A percentile compares a stretch with the other conserved stretches of the same genome.
These are phyloP conservation scores for Noctua janthe DNA, from an alignment of 2,888 invertebrate species.

Conservation along the genomic window DNA sequence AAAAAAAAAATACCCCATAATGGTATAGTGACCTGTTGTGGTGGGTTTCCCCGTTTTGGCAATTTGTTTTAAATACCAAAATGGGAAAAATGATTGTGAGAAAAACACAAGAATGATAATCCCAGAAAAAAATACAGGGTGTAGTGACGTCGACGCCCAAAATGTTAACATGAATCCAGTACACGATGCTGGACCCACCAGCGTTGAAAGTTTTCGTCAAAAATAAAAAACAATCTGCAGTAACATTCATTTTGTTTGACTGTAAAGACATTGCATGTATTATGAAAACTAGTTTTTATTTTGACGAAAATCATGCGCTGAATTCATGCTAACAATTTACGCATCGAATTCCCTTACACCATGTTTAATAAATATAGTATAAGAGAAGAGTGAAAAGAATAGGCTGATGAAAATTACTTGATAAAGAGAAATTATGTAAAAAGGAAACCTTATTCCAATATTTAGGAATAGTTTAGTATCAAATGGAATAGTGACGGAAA, in stretches of 20 bases:
- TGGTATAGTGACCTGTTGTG: background rate
- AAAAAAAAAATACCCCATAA: background rate
- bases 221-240: background rate
- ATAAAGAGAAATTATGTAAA: background rate
- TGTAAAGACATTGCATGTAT: background rate
- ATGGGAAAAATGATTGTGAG: background rate
- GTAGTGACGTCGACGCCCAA: background rate
- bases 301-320: background rate
- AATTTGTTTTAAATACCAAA: background rate
- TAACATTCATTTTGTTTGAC: background rate
- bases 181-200: background rate
- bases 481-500: background rate
- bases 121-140: background rate
- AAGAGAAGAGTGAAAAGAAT: background rate
- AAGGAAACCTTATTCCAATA: background rate
- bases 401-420: background rate
- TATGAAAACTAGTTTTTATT: background rate
- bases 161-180: background rate
- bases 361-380: background rate
- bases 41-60: background rate
- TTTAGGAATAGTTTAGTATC: constrained; percentile 2
- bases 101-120: background rate
- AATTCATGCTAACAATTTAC: background rate
- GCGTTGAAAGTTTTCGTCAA: background rate
- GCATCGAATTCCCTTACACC: background rate